A percentile compares a stretch with the other conserved stretches of the same genome.
These are phyloP conservation scores for Boloria euphrosyne DNA, from an alignment of 2,888 invertebrate genomes.

Conservation along the genomic window DNA sequence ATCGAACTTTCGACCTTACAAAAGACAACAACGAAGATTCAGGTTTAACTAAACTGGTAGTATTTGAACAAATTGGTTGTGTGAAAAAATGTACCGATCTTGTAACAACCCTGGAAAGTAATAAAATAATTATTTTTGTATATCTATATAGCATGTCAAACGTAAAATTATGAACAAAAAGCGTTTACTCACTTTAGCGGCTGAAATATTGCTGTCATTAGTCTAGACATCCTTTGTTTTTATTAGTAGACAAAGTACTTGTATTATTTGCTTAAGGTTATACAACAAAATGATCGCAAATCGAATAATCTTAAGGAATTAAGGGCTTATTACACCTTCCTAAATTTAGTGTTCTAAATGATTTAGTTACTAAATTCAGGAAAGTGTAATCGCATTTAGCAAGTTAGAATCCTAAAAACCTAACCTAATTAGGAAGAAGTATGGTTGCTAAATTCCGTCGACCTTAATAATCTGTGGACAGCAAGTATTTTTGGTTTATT, in stretches of 20 bases:
- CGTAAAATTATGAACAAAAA: too few relatives aligned
- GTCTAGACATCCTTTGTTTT: constrained; percentile 55
- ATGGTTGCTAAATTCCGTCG: too few relatives aligned
- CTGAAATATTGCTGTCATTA: constrained; percentile 60
- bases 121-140: background rate
- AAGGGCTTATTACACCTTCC: too few relatives aligned
- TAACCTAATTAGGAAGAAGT: too few relatives aligned
- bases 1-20: constrained; percentile 80
- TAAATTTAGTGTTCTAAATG: too few relatives aligned
- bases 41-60: constrained; percentile 56
- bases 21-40: constrained; percentile 59
- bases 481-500: too few relatives aligned
- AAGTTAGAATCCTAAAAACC: too few relatives aligned
- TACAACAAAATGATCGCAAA: background rate
- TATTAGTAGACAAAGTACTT: background rate
- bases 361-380: too few relatives aligned
- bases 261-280: background rate
- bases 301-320: background rate
- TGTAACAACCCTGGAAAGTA: constrained; percentile 55
- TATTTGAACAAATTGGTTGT: constrained; percentile 43
- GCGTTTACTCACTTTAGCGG: constrained; percentile 56
- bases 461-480: too few relatives aligned
- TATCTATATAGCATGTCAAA: too few relatives aligned
- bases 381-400: too few relatives aligned
- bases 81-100: constrained; percentile 55